phyloP scores from a whole-genome alignment of 2,797 vertebrate genomes.

The Amblyraja radiata region DNA sequence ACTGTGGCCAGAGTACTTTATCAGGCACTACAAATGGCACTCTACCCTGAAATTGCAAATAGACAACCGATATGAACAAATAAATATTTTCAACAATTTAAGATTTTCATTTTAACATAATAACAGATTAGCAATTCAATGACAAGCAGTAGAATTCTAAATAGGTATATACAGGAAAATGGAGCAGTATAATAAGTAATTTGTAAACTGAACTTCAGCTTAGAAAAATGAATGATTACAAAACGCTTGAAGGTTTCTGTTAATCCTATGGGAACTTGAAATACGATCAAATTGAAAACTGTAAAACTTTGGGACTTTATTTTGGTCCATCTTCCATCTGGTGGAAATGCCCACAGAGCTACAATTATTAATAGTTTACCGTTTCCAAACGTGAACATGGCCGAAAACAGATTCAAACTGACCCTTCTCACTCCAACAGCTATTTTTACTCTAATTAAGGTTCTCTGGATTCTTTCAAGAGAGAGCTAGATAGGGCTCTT shows the following conservation, averaged over 20 bases:
- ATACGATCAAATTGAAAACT: neutral
- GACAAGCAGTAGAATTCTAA: neutral
- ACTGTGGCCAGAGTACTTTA: constrained; percentile 86
- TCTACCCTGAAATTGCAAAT: constrained; percentile 61
- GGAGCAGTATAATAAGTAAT: neutral
- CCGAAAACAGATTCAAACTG: neutral
- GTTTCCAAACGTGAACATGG: neutral
- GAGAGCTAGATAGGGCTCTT: no score
- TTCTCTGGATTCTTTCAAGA: no score
- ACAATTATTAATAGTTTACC: neutral
- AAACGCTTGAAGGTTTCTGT: neutral
- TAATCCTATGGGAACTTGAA: neutral
- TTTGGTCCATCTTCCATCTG: neutral
- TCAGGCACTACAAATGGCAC: constrained; percentile 87
- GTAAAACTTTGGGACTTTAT: neutral
- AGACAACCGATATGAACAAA: neutral
- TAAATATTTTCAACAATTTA: neutral
- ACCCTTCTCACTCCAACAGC: neutral
- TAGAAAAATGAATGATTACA: neutral
- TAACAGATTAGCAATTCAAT: neutral
- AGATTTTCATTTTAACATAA: neutral
- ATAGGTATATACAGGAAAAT: neutral
- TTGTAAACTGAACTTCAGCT: neutral
- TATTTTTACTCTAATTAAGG: neutral
- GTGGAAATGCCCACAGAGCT: neutral